Evolutionary conservation across 1,140 invertebrate genomes (phyloP), one percentile per base, ranked within the genome.

Genomic region (Laupala kohalensis): DNA sequence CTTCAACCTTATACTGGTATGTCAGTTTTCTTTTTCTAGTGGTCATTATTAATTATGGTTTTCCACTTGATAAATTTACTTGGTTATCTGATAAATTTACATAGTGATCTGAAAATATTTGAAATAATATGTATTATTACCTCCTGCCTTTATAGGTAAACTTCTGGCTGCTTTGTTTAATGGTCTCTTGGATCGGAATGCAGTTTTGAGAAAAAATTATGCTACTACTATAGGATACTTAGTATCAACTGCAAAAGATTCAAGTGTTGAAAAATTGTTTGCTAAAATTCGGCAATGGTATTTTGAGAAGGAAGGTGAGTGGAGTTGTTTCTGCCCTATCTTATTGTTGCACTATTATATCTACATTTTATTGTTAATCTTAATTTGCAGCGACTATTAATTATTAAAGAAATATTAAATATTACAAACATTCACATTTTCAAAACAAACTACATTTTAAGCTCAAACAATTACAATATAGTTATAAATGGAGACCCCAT

Each of bases 181-280:
- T 76, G 93, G 92, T 19, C 83, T 96, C 29, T 88, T 87, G 66
- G 94, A 97, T 83, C 86, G 93, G 69, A 97, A 95, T 78, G 80
- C 85, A 2, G 87, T 89, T 0, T 86, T 97, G 4, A 85, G 93
- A 72, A 95, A 94, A 80, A 88, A 90, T 73, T 93, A 90, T 78
- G 91, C 93, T 0, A 84, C 85, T 67, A 89, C 92, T 19, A 87
- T 97, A 69, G 95, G 94, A 0, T 89, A 96, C 77, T 81, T 97
- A n/a, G 88, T 94, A 4, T 87, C 90, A 70, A 87, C 88, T 73
- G 92, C 92, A n/a, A 96, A 96, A 83, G 87, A 91, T 71, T 89
- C 89, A 74, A 95, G 92, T 76, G 84, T 94, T 66, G 92, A 94
- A 75, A 96, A 94, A 77, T 79, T 97, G 13, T 89, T 96, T 77